Evolutionary conservation across 2,888 invertebrate species (phyloP), one percentile per base, ranked within the genome.

Genomic region (Habrosyne pyritoides): DNA sequence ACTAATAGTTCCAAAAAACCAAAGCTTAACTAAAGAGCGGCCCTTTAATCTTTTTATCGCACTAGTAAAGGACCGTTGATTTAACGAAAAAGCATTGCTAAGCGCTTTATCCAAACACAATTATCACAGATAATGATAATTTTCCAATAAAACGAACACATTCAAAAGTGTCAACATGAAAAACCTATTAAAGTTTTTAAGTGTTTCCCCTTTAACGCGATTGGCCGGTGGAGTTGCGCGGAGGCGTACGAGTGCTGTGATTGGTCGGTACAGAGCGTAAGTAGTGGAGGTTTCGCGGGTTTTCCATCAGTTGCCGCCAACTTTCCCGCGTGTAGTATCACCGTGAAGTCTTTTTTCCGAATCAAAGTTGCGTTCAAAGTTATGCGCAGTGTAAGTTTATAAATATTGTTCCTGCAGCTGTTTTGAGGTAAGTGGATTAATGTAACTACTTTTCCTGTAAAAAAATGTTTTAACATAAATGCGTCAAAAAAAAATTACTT

Each of bases 181-280:
- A 90, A 90, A 83, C 86, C 83, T 86, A 85, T 89, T 90, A 88
- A 90, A 89, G 77, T 85, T 85, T 87, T 86, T 76, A 82, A 90
- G 87, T 87, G 84, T 79, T 72, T 85, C 78, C 73, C 83, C 84
- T 84, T 79, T 79, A 61, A 54, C 63, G 69, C 59, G 77, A 90
- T 91, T 91, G 90, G 91, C 59, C 28, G 63, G 58, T 22, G 30
- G 46, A 42, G 63, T 66, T 67, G 66, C 61, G 82, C 79, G 87
- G 85, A 87, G 89, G 89, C 86, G 89, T 85, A 63, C 75, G 76
- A 53, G 52, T 61, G 57, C 64, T 61, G 67, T 71, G 75, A 91
- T 91, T 91, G 91, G 91, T 61, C 64, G 74, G 55, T 53, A 10
- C 52, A 51, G 52, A 56, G 64, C 81, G 89, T 91, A 91, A 91